Evolutionary conservation across 2,888 invertebrate species (phyloP), one percentile per base, ranked within the genome.

Genomic region (Limulus polyphemus): DNA sequence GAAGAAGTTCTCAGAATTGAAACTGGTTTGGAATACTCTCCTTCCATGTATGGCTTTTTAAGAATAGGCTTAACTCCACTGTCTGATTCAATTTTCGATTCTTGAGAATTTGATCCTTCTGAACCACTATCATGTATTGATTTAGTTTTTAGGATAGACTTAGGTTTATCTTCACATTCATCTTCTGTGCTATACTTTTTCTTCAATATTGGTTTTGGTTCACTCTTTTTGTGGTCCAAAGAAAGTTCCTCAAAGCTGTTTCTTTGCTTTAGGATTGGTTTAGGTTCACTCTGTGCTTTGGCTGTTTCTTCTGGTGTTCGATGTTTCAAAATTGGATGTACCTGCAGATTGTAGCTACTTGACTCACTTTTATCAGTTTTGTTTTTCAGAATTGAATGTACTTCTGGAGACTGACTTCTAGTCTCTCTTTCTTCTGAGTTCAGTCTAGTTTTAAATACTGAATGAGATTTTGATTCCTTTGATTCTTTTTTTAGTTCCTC

Each of bases 191-290:
- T 85, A 0, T 85, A 85, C 75, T 91, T 90, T 78, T 92, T 92
- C 77, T 91, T 91, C 51, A 91, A 75, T 72, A 91, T 91, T 5
- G 91, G 90, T 1, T 79, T 79, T 32, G 65, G 65, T 52, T 65
- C 62, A 50, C 12, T n/a, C 13, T 48, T 32, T 48, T 57, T 56
- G 13, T 49, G 64, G 60, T 14, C 59, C 56, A 67, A 56, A n/a
- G 65, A 49, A 67, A 81, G 76, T 73, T 86, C 86, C 72, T 86
- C 86, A 9, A 84, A 82, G 71, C 84, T 83, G 71, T 86, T 85
- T 74, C 89, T 89, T 77, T 88, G 87, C 77, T 90, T 90, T 12
- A 90, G 77, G 70, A 90, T 90, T 2, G 90, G 89, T 70, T 84
- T 66, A 11, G 71, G 71, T 47, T 47, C 52, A 17, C 54, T 51